Base-by-base conservation (phyloP, 2,888 invertebrate genomes). In the Chloroclystis v-ata region DNA sequence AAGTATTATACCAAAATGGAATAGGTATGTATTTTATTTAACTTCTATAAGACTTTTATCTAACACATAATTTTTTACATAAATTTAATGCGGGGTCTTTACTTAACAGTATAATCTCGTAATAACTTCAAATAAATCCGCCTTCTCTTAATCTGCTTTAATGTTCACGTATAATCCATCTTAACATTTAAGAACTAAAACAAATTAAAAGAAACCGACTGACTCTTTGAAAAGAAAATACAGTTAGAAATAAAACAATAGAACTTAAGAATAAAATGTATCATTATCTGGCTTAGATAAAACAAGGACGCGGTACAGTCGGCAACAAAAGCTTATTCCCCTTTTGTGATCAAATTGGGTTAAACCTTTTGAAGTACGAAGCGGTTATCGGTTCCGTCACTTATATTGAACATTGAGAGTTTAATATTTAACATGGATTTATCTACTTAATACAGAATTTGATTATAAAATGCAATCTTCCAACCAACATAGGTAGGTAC, bases 141-240 rank as follows among this genome's bases (percentile, higher is more conserved):
- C n/a, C n/a, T 32, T 4, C n/a, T 12, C 9, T 8, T n/a, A 1
- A 32, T 14, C 4, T 16, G 4, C 14, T 3, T 9, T 32, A 16
- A 32, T 14, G 12, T 9, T 13, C 4, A 13, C 9, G 9, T 9
- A 30, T 30, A 32, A n/a, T n/a, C 14, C 13, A 30, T 30, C 12
- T 30, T 30, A 30, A 13, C 13, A n/a, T 32, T n/a, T 16, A n/a
- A 32, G 13, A 13, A 32, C 32, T 32, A 32, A 32, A 32, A 32
- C 32, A 32, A 32, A 32, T 14, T 14, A n/a, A 14, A 32, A 14
- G 30, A 13, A 16, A 14, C 32, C 32, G 9, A 14, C 32, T 14
- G n/a, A 14, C n/a, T 9, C 14, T 20, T 20, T 5, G 3, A 20
- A 20, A 20, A 20, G 20, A 20, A 32, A 14, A 16, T 32, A 32